Evolutionary conservation across 2,113 vertebrate genomes (phyloP).

Genomic region (Trogon melanurus): DNA sequence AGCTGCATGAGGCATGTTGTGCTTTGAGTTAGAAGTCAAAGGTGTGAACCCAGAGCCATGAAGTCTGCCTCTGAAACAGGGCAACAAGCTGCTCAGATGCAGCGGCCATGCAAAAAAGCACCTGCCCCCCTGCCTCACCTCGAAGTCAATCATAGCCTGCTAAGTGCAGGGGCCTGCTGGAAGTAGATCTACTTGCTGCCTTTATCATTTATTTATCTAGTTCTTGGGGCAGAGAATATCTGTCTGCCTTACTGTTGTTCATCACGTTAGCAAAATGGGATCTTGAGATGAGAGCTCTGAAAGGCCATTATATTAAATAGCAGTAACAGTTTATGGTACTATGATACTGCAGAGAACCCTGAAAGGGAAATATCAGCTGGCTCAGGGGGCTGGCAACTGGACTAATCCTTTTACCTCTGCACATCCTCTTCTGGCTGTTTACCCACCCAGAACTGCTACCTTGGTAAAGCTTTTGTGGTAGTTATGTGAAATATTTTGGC

Average conservation of each 20-base stretch:
- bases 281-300: background rate
- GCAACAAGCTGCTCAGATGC: background rate
- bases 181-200: background rate
- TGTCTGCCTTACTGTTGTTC: background rate
- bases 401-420: background rate
- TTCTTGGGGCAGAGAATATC: background rate
- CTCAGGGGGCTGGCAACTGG: background rate
- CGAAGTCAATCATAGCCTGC: background rate
- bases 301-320: background rate
- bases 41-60: background rate
- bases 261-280: background rate
- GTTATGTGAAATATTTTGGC: background rate
- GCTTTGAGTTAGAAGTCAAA: slow-evolving; percentile 1
- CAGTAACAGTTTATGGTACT: background rate
- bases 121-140: background rate
- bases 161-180: background rate
- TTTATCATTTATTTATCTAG: background rate
- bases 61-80: background rate
- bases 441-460: background rate
- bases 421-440: background rate
- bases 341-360: background rate
- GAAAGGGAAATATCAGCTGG: background rate
- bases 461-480: background rate
- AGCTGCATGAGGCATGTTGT: background rate
- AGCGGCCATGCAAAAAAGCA: fast-evolving